Conservation (phyloP, 2,113 vertebrate species). For the Dolichotis patagonum region DNA sequence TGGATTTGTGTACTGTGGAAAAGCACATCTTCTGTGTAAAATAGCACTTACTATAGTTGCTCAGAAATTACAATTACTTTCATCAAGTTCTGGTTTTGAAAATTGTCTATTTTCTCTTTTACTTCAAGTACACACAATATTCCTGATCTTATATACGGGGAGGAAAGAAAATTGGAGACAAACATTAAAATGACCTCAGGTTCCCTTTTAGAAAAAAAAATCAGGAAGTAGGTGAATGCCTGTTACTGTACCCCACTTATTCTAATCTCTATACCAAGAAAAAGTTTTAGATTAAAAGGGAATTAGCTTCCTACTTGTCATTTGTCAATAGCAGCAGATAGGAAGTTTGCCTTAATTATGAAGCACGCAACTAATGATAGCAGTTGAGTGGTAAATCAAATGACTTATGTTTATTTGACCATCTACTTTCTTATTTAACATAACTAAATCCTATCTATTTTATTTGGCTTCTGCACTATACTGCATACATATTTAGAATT, state of each 20-base stretch:
- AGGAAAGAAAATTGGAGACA: background rate
- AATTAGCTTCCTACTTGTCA: background rate
- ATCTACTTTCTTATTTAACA: constrained; percentile 2
- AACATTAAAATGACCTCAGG: background rate
- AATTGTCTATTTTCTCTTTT: background rate
- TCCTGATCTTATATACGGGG: background rate
- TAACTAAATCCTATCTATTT: background rate
- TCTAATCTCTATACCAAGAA: background rate
- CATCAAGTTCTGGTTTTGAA: background rate
- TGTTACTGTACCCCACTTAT: background rate
- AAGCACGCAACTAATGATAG: background rate
- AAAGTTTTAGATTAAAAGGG: constrained; percentile 37
- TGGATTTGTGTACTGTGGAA: background rate
- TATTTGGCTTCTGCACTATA: background rate
- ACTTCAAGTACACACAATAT: background rate
- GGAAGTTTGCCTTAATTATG: background rate
- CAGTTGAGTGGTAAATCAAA: background rate
- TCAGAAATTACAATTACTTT: constrained; percentile 2
- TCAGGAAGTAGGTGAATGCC: background rate
- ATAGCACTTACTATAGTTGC: background rate
- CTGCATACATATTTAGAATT: background rate
- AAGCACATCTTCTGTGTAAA: background rate
- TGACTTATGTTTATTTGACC: background rate
- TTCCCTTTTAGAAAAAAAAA: background rate
- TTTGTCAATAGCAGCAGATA: background rate